These are phyloP conservation scores for Rhombomys opimus DNA, from an alignment of 2,113 vertebrate species.

Conservation along the genomic window DNA sequence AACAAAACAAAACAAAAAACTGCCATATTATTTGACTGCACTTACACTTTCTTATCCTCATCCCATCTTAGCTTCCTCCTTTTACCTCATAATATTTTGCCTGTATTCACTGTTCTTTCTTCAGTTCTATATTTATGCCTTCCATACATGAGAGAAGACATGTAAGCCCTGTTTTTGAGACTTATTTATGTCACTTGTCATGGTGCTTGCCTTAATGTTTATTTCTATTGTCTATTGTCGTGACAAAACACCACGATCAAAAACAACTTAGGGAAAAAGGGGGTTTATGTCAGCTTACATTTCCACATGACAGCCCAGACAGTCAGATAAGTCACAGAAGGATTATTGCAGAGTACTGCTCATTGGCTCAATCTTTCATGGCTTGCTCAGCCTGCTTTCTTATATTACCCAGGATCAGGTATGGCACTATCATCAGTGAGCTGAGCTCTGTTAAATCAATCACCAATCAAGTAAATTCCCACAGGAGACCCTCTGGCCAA, in stretches of 20 bases:
- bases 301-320: not conserved
- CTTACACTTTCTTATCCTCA: not conserved
- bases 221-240: not conserved
- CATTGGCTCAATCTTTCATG: not conserved
- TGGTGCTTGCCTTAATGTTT: not conserved
- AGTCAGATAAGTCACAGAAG: not conserved
- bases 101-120: not conserved
- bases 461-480: too few relatives aligned
- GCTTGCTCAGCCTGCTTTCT: too few relatives aligned
- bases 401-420: too few relatives aligned
- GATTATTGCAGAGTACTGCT: not conserved
- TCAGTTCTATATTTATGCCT: not conserved
- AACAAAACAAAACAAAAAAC: too few relatives aligned
- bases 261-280: too few relatives aligned
- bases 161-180: not conserved
- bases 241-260: too few relatives aligned
- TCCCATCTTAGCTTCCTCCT: fast-evolving
- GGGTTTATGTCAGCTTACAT: too few relatives aligned
- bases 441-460: too few relatives aligned
- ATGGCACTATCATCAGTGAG: too few relatives aligned
- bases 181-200: not conserved
- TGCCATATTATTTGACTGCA: too few relatives aligned
- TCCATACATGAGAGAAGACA: not conserved
- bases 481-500: too few relatives aligned
- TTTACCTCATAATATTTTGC: not conserved